Percentiles rank a stretch among this genome's conserved stretches.
These are phyloP conservation scores for Thunnus albacares DNA, from an alignment of 2,797 vertebrate genomes.

Conservation along the genomic window DNA sequence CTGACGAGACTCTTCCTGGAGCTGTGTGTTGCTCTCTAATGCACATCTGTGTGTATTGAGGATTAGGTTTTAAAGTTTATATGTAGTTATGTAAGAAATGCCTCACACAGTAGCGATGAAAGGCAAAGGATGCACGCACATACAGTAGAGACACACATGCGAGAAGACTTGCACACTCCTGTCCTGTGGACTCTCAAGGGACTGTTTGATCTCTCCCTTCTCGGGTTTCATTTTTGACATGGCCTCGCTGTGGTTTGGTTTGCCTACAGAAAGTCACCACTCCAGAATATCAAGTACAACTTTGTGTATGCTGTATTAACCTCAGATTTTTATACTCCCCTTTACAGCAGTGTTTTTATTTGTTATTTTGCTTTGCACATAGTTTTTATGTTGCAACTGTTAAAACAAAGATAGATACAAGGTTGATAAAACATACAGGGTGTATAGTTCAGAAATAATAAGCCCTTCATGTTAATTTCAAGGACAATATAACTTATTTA, in stretches of 20 bases:
- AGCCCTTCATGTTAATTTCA: background rate
- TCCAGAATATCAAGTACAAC: slow-evolving; percentile 25
- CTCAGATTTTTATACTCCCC: background rate
- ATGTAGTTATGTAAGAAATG: slow-evolving; percentile 53
- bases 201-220: slow-evolving; percentile 33
- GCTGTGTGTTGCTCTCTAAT: slow-evolving; percentile 30
- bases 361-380: slow-evolving; percentile 10
- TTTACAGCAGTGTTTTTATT: background rate
- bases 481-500: background rate
- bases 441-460: background rate
- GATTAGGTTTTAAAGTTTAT: slow-evolving; percentile 48
- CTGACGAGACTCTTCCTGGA: slow-evolving; percentile 28
- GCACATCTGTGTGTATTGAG: slow-evolving; percentile 27
- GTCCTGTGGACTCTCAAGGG: slow-evolving; percentile 28
- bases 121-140: slow-evolving; percentile 33
- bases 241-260: slow-evolving; percentile 28
- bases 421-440: background rate
- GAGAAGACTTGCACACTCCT: slow-evolving; percentile 25
- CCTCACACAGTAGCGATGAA: slow-evolving; percentile 27
- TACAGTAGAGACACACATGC: slow-evolving; percentile 23
- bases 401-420: background rate
- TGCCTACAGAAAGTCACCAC: slow-evolving; percentile 17
- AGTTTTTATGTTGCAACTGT: slow-evolving; percentile 1
- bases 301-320: background rate
- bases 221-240: slow-evolving; percentile 44